phyloP scores from a whole-genome alignment of 2,797 vertebrate genomes.

The Tarsius wallacei region DNA sequence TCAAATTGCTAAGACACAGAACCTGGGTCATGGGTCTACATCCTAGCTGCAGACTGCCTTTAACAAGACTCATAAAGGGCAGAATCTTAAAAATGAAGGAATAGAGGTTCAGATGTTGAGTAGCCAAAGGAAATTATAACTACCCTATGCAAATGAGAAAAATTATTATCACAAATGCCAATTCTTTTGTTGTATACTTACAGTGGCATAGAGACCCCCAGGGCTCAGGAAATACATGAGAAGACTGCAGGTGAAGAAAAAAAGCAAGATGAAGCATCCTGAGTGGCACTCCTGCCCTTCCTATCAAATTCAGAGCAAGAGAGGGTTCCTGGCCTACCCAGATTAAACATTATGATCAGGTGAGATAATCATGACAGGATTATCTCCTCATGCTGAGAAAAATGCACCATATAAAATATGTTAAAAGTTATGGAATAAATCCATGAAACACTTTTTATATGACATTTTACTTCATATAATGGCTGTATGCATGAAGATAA shows the following conservation, averaged over 20 bases:
- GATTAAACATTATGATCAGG: background rate
- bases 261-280: background rate
- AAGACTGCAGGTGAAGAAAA: background rate
- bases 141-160: background rate
- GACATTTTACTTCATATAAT: background rate
- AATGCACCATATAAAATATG: background rate
- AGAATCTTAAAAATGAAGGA: background rate
- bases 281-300: background rate
- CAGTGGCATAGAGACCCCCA: background rate
- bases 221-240: background rate
- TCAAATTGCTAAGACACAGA: background rate
- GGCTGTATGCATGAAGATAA: background rate
- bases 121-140: background rate
- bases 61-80: background rate
- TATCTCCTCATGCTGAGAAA: background rate
- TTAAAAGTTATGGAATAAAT: background rate
- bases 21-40: background rate
- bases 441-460: background rate
- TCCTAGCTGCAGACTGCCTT: background rate
- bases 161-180: background rate
- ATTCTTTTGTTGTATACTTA: background rate
- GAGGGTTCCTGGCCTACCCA: background rate
- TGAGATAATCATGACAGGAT: background rate
- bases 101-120: background rate
- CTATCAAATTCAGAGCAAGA: background rate